Percentiles rank a stretch among this genome's conserved stretches.
Evolutionary conservation across 2,888 invertebrate species (phyloP).

Genomic region (Trichopria drosophilae): DNA sequence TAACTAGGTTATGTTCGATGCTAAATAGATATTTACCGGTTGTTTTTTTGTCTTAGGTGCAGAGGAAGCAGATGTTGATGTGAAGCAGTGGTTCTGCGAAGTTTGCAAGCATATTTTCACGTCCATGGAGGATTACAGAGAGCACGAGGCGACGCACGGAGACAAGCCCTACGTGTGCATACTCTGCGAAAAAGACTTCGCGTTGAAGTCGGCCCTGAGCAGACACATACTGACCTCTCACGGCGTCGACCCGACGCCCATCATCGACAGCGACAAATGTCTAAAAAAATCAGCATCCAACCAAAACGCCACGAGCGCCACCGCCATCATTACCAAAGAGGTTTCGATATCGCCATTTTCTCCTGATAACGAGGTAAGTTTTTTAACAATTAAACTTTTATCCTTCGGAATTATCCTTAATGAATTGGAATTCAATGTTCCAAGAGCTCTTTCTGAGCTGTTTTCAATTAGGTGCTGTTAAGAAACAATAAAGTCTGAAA

Average conservation of each 20-base stretch:
- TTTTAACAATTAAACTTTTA: too few relatives aligned
- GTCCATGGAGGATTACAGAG: constrained; percentile 46
- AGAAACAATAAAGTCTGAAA: too few relatives aligned
- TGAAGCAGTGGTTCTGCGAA: constrained; percentile 52
- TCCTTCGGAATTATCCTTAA: too few relatives aligned
- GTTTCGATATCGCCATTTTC: constrained; percentile 39
- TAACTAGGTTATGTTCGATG: constrained; percentile 31
- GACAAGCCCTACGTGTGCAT: constrained; percentile 60
- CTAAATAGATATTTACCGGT: not conserved
- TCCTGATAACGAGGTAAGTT: constrained; percentile 35
- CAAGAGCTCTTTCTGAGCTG: too few relatives aligned
- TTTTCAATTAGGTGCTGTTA: too few relatives aligned
- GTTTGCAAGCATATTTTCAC: constrained; percentile 50
- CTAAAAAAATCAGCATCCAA: constrained; percentile 42
- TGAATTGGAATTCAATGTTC: too few relatives aligned
- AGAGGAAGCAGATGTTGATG: constrained; percentile 36
- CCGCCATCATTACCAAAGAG: constrained; percentile 48
- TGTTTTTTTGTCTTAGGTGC: constrained; percentile 7
- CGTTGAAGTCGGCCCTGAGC: constrained; percentile 58
- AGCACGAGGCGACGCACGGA: constrained; percentile 50
- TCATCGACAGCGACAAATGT: constrained; percentile 52
- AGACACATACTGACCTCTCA: constrained; percentile 62
- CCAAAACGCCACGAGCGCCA: constrained; percentile 15
- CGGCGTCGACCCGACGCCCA: constrained; percentile 59
- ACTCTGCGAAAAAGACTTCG: constrained; percentile 61